Evolutionary conservation across 2,113 vertebrate species (phyloP).

Genomic region (Bubo scandiacus): DNA sequence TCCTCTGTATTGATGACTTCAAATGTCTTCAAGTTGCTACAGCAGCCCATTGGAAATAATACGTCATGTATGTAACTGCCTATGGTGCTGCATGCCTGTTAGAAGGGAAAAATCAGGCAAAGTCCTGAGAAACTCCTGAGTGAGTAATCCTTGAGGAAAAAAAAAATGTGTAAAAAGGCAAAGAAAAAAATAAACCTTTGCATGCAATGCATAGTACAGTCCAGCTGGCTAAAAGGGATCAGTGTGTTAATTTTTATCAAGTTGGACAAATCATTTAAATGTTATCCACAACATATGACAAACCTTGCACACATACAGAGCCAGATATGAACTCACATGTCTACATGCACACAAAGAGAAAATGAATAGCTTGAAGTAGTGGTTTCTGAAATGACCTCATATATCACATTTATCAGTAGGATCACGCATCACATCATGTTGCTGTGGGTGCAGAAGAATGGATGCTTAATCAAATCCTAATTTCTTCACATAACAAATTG

Average conservation of each 20-base stretch:
- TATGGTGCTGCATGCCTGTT: background rate
- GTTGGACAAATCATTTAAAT: background rate
- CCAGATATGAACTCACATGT: background rate
- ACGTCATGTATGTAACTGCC: background rate
- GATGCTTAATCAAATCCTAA: background rate
- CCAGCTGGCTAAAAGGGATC: background rate
- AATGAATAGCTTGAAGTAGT: background rate
- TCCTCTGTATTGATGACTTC: background rate
- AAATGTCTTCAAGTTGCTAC: background rate
- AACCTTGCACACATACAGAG: background rate
- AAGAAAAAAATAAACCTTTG: background rate
- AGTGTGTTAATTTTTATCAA: background rate
- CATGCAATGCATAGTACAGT: background rate
- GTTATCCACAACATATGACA: background rate
- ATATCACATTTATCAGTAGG: background rate
- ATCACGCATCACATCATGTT: background rate
- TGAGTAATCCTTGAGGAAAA: background rate
- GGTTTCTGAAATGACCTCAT: background rate
- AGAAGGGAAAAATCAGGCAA: background rate
- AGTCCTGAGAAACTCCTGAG: background rate
- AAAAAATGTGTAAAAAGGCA: background rate
- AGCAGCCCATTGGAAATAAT: background rate
- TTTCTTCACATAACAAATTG: background rate
- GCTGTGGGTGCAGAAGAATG: background rate
- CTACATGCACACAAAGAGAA: background rate